Percentiles rank a stretch among this genome's conserved stretches.
phyloP scores from a whole-genome alignment of 2,113 vertebrate species.

The Rhinolophus sinicus region DNA sequence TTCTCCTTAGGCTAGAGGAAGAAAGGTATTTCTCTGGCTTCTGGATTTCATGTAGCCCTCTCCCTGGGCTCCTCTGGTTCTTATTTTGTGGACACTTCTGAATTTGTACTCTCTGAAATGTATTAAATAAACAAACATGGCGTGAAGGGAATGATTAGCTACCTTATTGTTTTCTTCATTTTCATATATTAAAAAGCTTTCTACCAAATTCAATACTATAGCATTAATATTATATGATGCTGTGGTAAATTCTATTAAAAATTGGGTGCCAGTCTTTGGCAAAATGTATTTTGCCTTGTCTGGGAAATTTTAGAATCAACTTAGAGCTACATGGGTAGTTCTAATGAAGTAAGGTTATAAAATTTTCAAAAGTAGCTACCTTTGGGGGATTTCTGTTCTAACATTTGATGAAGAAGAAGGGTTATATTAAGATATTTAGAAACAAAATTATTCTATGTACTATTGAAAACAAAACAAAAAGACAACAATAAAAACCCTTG shows the following conservation, averaged over 20 bases:
- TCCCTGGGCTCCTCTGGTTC: background rate
- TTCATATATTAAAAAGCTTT: background rate
- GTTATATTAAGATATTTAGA: conserved; percentile 6
- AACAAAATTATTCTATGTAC: background rate
- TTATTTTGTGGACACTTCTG: background rate
- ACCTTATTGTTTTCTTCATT: background rate
- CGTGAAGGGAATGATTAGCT: background rate
- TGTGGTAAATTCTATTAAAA: conserved; percentile 29
- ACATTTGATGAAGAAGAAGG: background rate
- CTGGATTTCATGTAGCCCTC: background rate
- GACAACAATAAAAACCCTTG: background rate
- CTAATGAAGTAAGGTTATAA: background rate
- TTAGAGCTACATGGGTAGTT: background rate
- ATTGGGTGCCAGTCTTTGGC: background rate
- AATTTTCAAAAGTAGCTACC: background rate
- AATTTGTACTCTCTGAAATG: background rate
- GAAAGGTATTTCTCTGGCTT: background rate
- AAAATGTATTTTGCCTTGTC: background rate
- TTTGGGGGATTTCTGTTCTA: background rate
- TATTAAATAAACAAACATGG: background rate
- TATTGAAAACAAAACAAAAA: conserved; percentile 32
- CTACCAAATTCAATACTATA: background rate
- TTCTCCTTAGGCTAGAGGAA: background rate
- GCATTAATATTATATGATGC: background rate
- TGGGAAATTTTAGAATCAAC: conserved; percentile 1